These are phyloP conservation scores for Formica aserva DNA, from an alignment of 2,888 invertebrate genomes.

Conservation along the genomic window DNA sequence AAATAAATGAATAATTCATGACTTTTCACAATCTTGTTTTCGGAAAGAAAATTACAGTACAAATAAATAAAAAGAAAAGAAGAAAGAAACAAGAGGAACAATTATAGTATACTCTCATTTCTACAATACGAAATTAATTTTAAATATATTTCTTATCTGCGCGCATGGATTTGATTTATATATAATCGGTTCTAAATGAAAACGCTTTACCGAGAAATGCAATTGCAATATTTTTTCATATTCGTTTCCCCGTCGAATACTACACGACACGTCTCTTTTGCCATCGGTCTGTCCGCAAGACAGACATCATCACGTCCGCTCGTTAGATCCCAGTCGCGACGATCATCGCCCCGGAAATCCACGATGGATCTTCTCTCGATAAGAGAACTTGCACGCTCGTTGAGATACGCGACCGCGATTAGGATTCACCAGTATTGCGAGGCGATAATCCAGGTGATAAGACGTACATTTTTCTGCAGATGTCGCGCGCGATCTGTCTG, in stretches of 20 bases:
- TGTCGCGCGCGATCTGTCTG: not conserved
- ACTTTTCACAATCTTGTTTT: too few relatives aligned
- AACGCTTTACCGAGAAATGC: not conserved
- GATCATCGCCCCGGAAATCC: constrained; percentile 44
- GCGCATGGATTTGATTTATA: not conserved
- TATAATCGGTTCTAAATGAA: too few relatives aligned
- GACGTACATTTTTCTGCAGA: not conserved
- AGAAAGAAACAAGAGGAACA: not conserved
- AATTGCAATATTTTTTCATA: not conserved
- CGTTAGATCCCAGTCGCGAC: constrained; percentile 21
- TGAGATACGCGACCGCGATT: constrained; percentile 30
- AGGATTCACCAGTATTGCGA: not conserved
- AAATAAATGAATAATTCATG: too few relatives aligned
- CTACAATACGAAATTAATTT: not conserved
- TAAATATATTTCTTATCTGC: not conserved
- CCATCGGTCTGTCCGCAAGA: constrained; percentile 9
- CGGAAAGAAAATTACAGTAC: too few relatives aligned
- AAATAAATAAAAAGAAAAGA: not conserved
- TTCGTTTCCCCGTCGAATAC: too few relatives aligned
- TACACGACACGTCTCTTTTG: constrained; percentile 1
- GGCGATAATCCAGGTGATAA: constrained; percentile 23
- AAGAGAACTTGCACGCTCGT: constrained; percentile 23
- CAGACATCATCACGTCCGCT: constrained; percentile 35
- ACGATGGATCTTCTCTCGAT: constrained; percentile 45
- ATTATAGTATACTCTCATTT: not conserved